Evolutionary conservation across 2,888 invertebrate genomes (phyloP).

Genomic region (Netelia melanura): DNA sequence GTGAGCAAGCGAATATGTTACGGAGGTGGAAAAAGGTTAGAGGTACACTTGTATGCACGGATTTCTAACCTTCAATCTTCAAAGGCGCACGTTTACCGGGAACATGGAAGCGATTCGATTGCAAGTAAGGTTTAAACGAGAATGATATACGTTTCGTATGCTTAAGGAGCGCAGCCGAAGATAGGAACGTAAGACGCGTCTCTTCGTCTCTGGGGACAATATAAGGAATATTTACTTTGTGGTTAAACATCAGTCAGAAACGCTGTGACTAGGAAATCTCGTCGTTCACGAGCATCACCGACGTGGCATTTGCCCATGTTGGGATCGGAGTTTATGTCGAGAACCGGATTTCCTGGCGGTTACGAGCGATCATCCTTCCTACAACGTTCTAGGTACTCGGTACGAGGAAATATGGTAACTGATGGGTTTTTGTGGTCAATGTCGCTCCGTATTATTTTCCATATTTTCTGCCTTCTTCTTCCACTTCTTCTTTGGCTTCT

Average conservation of each 20-base stretch:
- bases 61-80: too few species aligned
- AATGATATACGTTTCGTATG: not conserved
- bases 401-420: slow-evolving; percentile 2
- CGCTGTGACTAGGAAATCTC: slow-evolving; percentile 17
- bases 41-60: too few species aligned
- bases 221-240: slow-evolving; percentile 41
- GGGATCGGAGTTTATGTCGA: slow-evolving; percentile 2
- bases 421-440: slow-evolving; percentile 10
- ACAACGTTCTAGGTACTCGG: not conserved
- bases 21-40: too few species aligned
- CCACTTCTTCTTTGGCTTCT: too few species aligned
- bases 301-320: slow-evolving; percentile 39
- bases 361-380: slow-evolving; percentile 49
- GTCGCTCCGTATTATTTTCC: not conserved
- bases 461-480: not conserved
- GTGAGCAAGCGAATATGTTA: not conserved
- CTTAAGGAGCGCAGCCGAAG: not conserved
- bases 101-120: not conserved
- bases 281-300: not conserved
- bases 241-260: slow-evolving; percentile 46
- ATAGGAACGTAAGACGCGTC: not conserved
- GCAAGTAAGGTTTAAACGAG: not conserved
- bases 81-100: too few species aligned
- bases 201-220: not conserved
- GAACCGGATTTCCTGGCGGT: slow-evolving; percentile 45